Base-by-base conservation (phyloP, 1,140 invertebrate genomes). In the Metaphire vulgaris region DNA sequence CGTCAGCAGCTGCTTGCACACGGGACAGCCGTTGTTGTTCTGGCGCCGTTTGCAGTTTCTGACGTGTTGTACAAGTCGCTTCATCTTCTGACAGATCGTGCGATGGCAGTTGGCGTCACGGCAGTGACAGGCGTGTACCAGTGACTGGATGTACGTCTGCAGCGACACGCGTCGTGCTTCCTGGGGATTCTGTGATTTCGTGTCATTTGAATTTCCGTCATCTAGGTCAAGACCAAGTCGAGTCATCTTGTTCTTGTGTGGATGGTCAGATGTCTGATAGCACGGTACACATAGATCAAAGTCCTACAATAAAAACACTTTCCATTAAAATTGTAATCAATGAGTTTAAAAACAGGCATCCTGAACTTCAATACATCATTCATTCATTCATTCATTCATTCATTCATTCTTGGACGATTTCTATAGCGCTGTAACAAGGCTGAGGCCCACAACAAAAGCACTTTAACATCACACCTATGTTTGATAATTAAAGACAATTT, bases 1-100 rank as follows among this genome's bases (percentile, higher is more conserved):
- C 2, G 96, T 96, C 82, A 99, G 96, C 32, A 99, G 90, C 83
- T 99, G 97, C 86, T 99, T 99, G 89, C 97, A 99, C 80, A 99
- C 97, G 12, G 95, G 94, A 87, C 97, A 99, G 69, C 92, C 93
- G 80, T 94, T 95, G 75, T 96, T 96, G 99, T 95, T 75, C 94
- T 90, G 88, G 98, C 98, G 96, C 99, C 99, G 88, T 97, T 98
- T 85, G 95, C 92, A 88, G 97, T 99, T 79, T 94, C 96, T 12
- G 93, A 92, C 77, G 97, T 87, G 71, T 96, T 90, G 87, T 97
- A 99, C 87, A 99, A 99, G 72, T 96, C 97, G 87, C 99, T 74
- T 74, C 56, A 74, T 66, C 66, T 33, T 74, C 26, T 68, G 56
- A 32, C 74, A 74, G 66, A 30, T 29, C 14, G 33, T 74, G 56